Evolutionary conservation across 2,797 vertebrate genomes (phyloP).

Genomic region (Paedocypris micromegethes): DNA sequence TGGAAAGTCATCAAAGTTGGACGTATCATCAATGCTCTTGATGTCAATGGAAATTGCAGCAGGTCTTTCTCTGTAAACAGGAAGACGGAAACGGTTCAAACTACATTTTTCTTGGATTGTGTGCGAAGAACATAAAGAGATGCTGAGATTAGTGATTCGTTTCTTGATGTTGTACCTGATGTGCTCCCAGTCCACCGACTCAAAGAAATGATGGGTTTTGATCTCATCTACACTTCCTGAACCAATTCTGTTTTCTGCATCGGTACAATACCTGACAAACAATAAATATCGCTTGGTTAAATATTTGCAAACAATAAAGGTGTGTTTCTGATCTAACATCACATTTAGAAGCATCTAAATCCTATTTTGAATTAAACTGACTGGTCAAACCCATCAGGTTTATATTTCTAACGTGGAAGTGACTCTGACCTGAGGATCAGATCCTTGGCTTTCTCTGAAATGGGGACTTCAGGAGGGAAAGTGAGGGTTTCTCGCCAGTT

Average conservation of each 20-base stretch:
- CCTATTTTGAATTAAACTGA: neutral
- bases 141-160: no score
- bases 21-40: constrained; percentile 96
- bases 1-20: constrained; percentile 96
- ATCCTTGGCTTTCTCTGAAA: constrained; percentile 94
- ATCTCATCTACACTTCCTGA: constrained; percentile 91
- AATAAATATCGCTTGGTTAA: neutral
- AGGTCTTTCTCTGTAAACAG: constrained; percentile 89
- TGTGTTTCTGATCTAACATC: no score
- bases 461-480: constrained; percentile 96
- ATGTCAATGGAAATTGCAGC: constrained; percentile 96
- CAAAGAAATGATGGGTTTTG: constrained; percentile 88
- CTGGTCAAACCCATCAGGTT: neutral
- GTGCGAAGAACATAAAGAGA: neutral
- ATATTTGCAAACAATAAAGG: constrained; percentile 12
- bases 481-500: constrained; percentile 97
- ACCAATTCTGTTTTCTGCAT: constrained; percentile 90
- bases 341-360: no score
- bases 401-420: neutral
- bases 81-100: constrained; percentile 5
- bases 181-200: constrained; percentile 96
- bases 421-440: constrained; percentile 82
- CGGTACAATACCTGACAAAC: constrained; percentile 82
- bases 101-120: neutral
- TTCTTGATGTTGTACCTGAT: no score